A percentile compares a stretch with the other conserved stretches of the same genome.
These are phyloP conservation scores for Hypotaenidia okinawae DNA, from an alignment of 2,797 vertebrate species.

Conservation along the genomic window DNA sequence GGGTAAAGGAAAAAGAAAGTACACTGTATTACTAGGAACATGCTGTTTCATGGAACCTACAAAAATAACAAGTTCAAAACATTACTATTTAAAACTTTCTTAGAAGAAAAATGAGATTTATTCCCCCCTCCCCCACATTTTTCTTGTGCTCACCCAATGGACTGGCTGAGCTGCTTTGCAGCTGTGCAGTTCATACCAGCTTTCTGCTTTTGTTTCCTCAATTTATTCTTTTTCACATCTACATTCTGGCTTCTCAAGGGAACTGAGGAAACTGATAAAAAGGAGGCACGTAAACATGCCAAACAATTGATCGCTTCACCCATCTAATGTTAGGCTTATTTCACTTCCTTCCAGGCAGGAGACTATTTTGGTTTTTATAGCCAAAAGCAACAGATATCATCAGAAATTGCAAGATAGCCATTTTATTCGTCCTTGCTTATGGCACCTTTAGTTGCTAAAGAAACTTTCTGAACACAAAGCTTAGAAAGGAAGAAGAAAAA, in stretches of 20 bases:
- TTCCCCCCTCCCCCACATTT: not conserved
- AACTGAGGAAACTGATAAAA: not conserved
- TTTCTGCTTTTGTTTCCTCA: not conserved
- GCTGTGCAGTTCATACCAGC: not conserved
- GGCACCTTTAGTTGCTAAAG: not conserved
- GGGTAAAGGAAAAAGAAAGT: conserved; percentile 7
- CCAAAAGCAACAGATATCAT: not conserved
- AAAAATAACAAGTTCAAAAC: conserved; percentile 27
- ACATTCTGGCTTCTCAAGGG: not conserved
- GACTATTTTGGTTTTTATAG: not conserved
- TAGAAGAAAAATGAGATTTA: not conserved
- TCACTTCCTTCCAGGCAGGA: not conserved
- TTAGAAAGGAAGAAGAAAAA: conserved; percentile 7
- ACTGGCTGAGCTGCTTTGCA: not conserved
- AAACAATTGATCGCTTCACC: not conserved
- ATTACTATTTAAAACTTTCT: conserved; percentile 31
- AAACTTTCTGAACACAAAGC: not conserved
- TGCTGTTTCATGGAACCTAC: not conserved
- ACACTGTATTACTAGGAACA: conserved; percentile 4
- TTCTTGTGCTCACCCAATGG: not conserved
- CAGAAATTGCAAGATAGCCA: not conserved
- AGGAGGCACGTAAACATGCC: not conserved
- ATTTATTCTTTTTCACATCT: conserved; percentile 8
- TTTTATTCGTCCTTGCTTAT: not conserved
- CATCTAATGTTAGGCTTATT: not conserved